phyloP scores from a whole-genome alignment of 37 sponge, comb jelly and placozoan species.

The Chondrilla cf. caribensis region DNA sequence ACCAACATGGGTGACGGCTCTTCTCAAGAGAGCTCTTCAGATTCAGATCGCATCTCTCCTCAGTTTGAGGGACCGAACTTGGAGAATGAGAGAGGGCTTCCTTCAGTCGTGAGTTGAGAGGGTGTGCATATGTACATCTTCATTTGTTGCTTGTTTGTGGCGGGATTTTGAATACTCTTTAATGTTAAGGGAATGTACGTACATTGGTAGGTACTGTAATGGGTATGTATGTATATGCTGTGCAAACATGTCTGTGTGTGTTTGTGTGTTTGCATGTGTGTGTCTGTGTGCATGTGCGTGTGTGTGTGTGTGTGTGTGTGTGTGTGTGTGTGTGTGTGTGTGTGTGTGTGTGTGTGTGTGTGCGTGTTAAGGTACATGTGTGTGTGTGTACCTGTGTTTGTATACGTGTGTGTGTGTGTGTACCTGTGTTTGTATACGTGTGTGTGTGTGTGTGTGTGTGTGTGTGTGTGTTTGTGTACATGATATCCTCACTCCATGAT shows the following conservation, averaged over 20 bases:
- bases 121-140: too few species aligned
- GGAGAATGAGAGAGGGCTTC: constrained; percentile 69
- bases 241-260: too few species aligned
- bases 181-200: too few species aligned
- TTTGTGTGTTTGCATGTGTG: too few species aligned
- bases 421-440: background rate
- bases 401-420: too few species aligned
- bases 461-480: background rate
- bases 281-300: too few species aligned
- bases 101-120: constrained; percentile 74
- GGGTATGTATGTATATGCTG: too few species aligned
- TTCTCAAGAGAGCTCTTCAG: constrained; percentile 73
- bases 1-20: constrained; percentile 20
- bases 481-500: too few species aligned
- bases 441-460: background rate
- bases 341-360: constrained; percentile 4
- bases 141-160: background rate
- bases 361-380: background rate
- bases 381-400: background rate
- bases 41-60: constrained; percentile 62
- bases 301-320: too few species aligned
- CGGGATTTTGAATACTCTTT: too few species aligned
- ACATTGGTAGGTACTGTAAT: too few species aligned
- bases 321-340: background rate
- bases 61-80: constrained; percentile 74